phyloP scores from a whole-genome alignment of 2,113 vertebrate species.

The Redunca redunca region DNA sequence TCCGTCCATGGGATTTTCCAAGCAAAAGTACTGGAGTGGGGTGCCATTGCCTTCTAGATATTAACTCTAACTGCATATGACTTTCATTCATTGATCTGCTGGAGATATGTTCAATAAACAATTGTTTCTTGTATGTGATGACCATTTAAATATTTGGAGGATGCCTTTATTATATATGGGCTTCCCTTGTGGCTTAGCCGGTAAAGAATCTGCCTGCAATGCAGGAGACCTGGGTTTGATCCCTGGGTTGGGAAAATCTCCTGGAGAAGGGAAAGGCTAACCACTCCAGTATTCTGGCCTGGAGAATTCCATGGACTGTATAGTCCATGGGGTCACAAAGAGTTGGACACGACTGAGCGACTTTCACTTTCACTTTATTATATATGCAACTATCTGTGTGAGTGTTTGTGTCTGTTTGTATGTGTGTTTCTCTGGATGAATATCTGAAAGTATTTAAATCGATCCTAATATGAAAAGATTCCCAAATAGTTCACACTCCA shows the following conservation, averaged over 20 bases:
- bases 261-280: too few relatives aligned
- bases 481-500: slow-evolving; percentile 8
- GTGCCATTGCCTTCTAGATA: too few relatives aligned
- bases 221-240: too few relatives aligned
- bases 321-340: neutral
- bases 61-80: neutral
- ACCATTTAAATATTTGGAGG: neutral
- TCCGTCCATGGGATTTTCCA: too few relatives aligned
- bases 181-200: too few relatives aligned
- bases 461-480: neutral
- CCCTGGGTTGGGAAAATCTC: too few relatives aligned
- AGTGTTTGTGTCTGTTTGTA: neutral
- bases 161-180: neutral
- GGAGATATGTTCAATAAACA: neutral
- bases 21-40: too few relatives aligned
- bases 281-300: too few relatives aligned
- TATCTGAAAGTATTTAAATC: slow-evolving; percentile 20
- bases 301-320: neutral
- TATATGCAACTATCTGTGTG: neutral
- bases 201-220: neutral
- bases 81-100: neutral
- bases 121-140: neutral
- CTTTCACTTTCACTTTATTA: neutral
- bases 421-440: neutral
- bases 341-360: rapidly evolving